Evolutionary conservation across 53 echinoderm and acorn worm species (phyloP).

Genomic region (Arbacia lixula): DNA sequence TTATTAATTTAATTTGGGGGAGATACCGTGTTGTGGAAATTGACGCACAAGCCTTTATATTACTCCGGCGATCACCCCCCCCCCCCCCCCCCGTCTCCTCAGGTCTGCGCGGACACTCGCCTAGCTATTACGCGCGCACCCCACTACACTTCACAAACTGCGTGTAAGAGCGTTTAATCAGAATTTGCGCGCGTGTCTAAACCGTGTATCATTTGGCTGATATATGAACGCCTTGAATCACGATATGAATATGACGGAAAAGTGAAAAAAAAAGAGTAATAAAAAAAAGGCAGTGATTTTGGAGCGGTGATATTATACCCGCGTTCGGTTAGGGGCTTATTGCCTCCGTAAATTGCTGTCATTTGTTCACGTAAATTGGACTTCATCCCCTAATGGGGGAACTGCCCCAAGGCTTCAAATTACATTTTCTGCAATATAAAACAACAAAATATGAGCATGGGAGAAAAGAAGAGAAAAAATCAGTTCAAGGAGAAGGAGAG

Average conservation of each 20-base stretch:
- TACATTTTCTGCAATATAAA: constrained; percentile 40
- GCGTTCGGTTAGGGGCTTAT: constrained; percentile 33
- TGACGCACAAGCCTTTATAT: constrained; percentile 19
- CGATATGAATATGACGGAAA: too few species aligned
- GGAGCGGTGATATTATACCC: too few species aligned
- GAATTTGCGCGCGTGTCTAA: constrained; percentile 10
- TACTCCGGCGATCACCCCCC: constrained; percentile 17
- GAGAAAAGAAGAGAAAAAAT: not conserved
- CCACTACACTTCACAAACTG: too few species aligned
- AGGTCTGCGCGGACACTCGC: too few species aligned
- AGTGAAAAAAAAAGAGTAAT: too few species aligned
- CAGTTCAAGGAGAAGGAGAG: not conserved
- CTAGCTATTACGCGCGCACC: too few species aligned
- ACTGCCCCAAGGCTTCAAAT: constrained; percentile 45
- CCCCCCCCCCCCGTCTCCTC: not conserved
- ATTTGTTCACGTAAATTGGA: constrained; percentile 58
- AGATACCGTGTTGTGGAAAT: constrained; percentile 17
- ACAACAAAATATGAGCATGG: constrained; percentile 4
- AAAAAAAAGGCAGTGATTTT: too few species aligned
- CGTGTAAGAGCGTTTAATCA: constrained; percentile 34
- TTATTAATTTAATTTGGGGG: constrained; percentile 27
- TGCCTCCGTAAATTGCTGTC: constrained; percentile 39
- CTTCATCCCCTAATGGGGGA: constrained; percentile 45
- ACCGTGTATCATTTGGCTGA: too few species aligned
- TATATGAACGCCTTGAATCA: too few species aligned